Conservation (phyloP, 2,888 invertebrate genomes). For the Chymomyza fuscimana region DNA sequence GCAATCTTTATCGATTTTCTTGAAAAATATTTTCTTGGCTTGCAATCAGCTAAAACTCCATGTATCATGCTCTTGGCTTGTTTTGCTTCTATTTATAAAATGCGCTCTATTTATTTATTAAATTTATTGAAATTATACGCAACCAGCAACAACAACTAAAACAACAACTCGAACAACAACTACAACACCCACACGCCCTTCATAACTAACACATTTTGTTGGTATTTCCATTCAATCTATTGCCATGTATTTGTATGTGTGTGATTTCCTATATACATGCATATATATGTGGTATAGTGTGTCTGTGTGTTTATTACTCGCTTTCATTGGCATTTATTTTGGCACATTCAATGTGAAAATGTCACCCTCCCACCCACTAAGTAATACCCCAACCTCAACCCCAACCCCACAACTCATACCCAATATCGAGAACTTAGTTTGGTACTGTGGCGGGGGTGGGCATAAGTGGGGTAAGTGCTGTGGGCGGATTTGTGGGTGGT, state of each 20-base stretch:
- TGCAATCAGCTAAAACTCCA: constrained; percentile 3
- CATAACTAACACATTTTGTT: constrained; percentile 56
- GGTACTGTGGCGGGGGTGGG: background rate
- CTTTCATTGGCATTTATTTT: constrained; percentile 72
- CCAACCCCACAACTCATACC: constrained; percentile 10
- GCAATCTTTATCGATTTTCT: constrained; percentile 55
- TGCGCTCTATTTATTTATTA: constrained; percentile 70
- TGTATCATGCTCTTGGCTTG: background rate
- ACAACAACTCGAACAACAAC: constrained; percentile 13
- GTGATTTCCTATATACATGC: too few species aligned
- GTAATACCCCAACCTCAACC: background rate
- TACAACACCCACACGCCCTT: constrained; percentile 38
- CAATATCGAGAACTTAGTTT: background rate
- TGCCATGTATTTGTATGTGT: constrained; percentile 33
- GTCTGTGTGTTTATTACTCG: constrained; percentile 62
- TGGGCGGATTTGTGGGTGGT: constrained; percentile 22
- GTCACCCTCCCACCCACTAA: constrained; percentile 6
- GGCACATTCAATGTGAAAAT: constrained; percentile 31
- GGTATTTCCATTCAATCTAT: constrained; percentile 52
- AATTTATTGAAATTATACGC: constrained; percentile 67
- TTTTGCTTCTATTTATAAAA: constrained; percentile 19
- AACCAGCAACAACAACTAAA: constrained; percentile 32
- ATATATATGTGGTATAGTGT: too few species aligned
- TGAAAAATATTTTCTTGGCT: background rate
- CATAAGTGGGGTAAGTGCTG: constrained; percentile 37